A percentile compares a stretch with the other conserved stretches of the same genome.
These are phyloP conservation scores for Istiophorus platypterus DNA, from an alignment of 2,113 vertebrate species.

Conservation along the genomic window DNA sequence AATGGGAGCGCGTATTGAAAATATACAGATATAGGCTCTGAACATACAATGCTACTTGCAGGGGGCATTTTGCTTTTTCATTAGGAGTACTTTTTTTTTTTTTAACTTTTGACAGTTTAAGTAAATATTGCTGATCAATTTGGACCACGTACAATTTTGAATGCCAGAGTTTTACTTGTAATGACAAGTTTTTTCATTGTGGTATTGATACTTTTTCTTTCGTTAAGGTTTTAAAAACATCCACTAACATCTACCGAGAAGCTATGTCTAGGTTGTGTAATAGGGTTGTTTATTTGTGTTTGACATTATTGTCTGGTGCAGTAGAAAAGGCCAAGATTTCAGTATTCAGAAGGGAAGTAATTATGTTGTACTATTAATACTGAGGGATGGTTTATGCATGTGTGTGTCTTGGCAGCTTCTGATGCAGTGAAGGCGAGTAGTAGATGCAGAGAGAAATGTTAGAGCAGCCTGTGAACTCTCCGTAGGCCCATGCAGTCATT, in stretches of 20 bases:
- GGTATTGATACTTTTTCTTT: neutral
- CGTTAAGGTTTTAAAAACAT: neutral
- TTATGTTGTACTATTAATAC: conserved; percentile 39
- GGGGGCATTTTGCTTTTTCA: too few species aligned
- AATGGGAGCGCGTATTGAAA: too few species aligned
- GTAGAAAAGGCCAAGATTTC: conserved; percentile 4
- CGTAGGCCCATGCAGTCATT: conserved; percentile 77
- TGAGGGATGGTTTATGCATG: conserved; percentile 26
- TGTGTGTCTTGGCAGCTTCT: conserved; percentile 64
- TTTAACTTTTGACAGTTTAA: too few species aligned
- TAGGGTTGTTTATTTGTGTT: conserved; percentile 32
- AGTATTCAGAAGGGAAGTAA: conserved; percentile 42
- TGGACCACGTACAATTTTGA: neutral
- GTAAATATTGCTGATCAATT: neutral
- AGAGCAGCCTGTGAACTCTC: conserved; percentile 74
- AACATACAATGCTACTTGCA: too few species aligned
- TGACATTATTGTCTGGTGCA: neutral
- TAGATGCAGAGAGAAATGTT: conserved; percentile 67
- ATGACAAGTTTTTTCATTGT: neutral
- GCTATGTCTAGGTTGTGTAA: neutral
- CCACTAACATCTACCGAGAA: too few species aligned
- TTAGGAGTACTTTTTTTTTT: too few species aligned
- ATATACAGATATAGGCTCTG: too few species aligned
- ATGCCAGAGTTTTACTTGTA: neutral
- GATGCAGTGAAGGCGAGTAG: conserved; percentile 53